Evolutionary conservation across 2,888 invertebrate species (phyloP).

Genomic region (Andricus quercusramuli): DNA sequence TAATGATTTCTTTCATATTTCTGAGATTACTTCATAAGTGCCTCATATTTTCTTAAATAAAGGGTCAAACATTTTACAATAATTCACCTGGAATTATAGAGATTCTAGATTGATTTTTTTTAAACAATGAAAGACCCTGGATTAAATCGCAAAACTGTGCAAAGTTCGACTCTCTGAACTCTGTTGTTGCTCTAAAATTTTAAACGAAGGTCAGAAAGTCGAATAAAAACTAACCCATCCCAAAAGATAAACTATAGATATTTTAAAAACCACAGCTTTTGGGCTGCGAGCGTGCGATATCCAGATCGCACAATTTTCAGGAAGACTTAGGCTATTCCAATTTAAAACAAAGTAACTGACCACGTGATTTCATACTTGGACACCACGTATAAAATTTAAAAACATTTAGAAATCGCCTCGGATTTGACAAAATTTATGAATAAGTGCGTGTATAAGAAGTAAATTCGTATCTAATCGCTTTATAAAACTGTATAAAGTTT

Average conservation of each 20-base stretch:
- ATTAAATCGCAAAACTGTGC: background rate
- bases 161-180: background rate
- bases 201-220: background rate
- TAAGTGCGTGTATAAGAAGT: background rate
- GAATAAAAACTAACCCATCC: constrained; percentile 7
- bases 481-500: constrained; percentile 16
- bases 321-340: constrained; percentile 13
- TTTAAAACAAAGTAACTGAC: constrained; percentile 3
- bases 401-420: background rate
- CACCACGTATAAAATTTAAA: background rate
- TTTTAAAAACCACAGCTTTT: background rate
- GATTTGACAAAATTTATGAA: background rate
- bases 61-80: background rate
- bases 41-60: background rate
- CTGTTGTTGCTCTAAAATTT: background rate
- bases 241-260: background rate
- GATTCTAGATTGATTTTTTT: background rate
- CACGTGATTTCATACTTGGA: background rate
- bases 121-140: constrained; percentile 10
- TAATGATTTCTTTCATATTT: background rate
- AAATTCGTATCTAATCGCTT: background rate
- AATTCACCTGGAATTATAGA: constrained; percentile 1
- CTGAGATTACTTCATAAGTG: background rate
- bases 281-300: background rate
- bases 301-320: constrained; percentile 10